Percentiles rank a stretch among this genome's conserved stretches.
phyloP scores from a whole-genome alignment of 2,888 invertebrate species.

The Listrodromus nycthemerus region DNA sequence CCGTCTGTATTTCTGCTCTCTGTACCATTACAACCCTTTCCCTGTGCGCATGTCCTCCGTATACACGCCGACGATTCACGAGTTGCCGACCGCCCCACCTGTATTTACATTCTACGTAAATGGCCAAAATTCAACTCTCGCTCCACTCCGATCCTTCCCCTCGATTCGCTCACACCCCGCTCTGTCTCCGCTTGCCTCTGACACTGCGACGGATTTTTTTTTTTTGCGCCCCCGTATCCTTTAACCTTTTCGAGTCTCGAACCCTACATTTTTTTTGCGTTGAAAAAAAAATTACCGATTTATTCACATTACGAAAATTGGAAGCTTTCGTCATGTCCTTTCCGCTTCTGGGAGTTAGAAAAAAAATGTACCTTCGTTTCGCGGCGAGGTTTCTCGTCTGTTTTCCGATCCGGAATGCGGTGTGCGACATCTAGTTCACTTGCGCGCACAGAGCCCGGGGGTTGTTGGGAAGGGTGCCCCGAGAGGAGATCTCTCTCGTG shows the following conservation, averaged over 20 bases:
- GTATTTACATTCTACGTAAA: slow-evolving; percentile 49
- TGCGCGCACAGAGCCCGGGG: slow-evolving; percentile 47
- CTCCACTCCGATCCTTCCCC: slow-evolving; percentile 40
- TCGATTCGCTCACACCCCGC: slow-evolving; percentile 37
- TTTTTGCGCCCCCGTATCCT: not conserved
- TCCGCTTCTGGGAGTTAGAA: not conserved
- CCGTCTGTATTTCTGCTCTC: slow-evolving; percentile 17
- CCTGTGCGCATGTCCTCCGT: slow-evolving; percentile 50
- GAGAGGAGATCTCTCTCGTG: slow-evolving; percentile 14
- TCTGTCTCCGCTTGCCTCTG: not conserved
- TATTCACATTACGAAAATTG: slow-evolving; percentile 9
- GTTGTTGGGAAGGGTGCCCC: slow-evolving; percentile 4
- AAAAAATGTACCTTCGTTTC: slow-evolving; percentile 16
- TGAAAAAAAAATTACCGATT: not conserved
- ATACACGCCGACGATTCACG: slow-evolving; percentile 54
- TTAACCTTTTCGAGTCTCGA: not conserved
- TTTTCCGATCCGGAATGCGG: slow-evolving; percentile 10
- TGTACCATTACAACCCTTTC: slow-evolving; percentile 24
- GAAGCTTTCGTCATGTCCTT: slow-evolving; percentile 16
- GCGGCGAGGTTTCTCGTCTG: slow-evolving; percentile 24
- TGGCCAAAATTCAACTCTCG: slow-evolving; percentile 22
- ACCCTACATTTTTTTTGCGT: not conserved
- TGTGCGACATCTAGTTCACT: slow-evolving; percentile 53
- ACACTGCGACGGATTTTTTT: not conserved
- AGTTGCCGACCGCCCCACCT: slow-evolving; percentile 49